Conservation (phyloP, 2,888 invertebrate genomes). For the Augiades crinisus region DNA sequence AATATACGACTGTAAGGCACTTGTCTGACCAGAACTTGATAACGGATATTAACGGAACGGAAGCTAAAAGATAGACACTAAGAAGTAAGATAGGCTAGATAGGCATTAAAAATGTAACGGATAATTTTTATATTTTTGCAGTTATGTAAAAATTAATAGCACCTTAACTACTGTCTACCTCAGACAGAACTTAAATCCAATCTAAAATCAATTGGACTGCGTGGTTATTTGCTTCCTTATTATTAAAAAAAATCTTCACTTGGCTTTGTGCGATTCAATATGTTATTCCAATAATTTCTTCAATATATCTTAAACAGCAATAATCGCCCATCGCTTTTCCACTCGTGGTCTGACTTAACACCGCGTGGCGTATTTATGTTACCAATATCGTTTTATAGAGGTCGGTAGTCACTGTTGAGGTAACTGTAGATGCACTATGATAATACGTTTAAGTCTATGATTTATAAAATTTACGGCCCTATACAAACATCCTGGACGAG, state of each 20-base stretch:
- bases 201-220: too few species aligned
- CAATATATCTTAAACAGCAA: background rate
- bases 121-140: too few species aligned
- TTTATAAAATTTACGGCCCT: slow-evolving; percentile 1
- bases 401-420: background rate
- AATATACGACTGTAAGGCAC: background rate
- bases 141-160: too few species aligned
- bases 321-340: background rate
- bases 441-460: background rate
- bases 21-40: background rate
- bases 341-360: background rate
- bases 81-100: background rate
- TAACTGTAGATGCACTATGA: slow-evolving; percentile 12
- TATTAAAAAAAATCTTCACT: too few species aligned
- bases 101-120: too few species aligned
- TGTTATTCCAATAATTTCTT: background rate
- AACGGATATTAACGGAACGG: background rate
- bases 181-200: too few species aligned
- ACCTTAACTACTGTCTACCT: too few species aligned
- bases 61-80: background rate
- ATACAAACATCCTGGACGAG: background rate
- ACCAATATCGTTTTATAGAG: slow-evolving; percentile 20
- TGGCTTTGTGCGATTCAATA: too few species aligned
- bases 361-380: slow-evolving; percentile 12
- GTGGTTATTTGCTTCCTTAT: too few species aligned